These are phyloP conservation scores for Monodelphis domestica DNA, from an alignment of 2,797 vertebrate genomes.

Conservation along the genomic window DNA sequence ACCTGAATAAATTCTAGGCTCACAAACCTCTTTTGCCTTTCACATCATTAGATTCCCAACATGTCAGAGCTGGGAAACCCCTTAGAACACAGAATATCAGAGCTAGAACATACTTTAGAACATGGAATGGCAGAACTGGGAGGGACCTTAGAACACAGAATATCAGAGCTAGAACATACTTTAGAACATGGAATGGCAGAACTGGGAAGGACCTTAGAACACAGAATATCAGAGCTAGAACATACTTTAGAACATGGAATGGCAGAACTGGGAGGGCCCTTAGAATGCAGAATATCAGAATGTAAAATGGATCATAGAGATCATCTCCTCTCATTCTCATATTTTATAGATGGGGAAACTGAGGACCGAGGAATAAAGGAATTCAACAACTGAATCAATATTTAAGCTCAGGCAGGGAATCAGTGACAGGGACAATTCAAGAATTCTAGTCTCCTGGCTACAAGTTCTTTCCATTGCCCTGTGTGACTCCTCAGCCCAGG, in stretches of 20 bases:
- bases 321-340: not conserved
- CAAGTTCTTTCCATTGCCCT: not conserved
- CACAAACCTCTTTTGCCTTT: not conserved
- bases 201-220: not conserved
- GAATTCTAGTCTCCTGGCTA: not conserved
- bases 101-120: not conserved
- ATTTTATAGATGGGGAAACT: not conserved
- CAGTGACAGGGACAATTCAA: not conserved
- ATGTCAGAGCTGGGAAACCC: not conserved
- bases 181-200: not conserved
- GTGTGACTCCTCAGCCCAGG: not conserved
- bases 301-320: not conserved
- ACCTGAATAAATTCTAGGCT: not conserved
- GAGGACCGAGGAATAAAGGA: not conserved
- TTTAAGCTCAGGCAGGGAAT: not conserved
- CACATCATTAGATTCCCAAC: not conserved
- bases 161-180: too few relatives aligned
- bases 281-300: not conserved
- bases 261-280: not conserved
- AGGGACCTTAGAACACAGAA: not conserved
- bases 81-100: too few relatives aligned
- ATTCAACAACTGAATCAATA: not conserved
- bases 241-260: not conserved
- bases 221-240: not conserved
- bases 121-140: too few relatives aligned